These are phyloP conservation scores for Ciconia stormi DNA, from an alignment of 2,113 vertebrate species.

Conservation along the genomic window DNA sequence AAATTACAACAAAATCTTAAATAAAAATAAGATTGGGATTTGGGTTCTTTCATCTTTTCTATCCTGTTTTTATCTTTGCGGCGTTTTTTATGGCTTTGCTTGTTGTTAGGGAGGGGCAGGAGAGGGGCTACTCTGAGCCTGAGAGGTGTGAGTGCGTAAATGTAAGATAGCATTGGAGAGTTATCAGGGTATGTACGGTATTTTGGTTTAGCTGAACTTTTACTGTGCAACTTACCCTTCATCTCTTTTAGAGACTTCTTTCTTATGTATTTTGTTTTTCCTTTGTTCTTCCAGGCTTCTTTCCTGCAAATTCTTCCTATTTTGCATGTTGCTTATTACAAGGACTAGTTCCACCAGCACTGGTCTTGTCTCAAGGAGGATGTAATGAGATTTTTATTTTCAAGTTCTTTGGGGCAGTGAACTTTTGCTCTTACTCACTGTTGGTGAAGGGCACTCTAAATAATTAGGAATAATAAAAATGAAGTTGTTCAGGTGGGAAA, in stretches of 20 bases:
- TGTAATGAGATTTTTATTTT: neutral
- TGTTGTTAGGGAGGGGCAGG: neutral
- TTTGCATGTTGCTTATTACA: neutral
- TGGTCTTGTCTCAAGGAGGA: neutral
- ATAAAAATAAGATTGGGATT: neutral
- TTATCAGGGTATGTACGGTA: neutral
- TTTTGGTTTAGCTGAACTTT: neutral
- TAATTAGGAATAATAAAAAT: constrained; percentile 1
- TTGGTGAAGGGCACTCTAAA: neutral
- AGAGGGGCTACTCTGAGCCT: neutral
- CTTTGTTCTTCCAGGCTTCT: neutral
- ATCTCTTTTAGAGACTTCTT: neutral
- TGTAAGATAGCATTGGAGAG: neutral
- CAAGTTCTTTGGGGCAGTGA: neutral
- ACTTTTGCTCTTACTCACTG: neutral
- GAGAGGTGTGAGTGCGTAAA: neutral
- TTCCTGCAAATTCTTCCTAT: neutral
- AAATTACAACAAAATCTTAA: neutral
- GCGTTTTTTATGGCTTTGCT: neutral
- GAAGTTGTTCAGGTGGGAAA: neutral
- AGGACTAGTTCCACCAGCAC: neutral
- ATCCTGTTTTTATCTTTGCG: neutral
- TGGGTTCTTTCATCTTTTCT: neutral
- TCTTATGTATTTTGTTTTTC: neutral
- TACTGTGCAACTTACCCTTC: neutral